Evolutionary conservation across 2,888 invertebrate species (phyloP).

Genomic region (Eupithecia exiguata): DNA sequence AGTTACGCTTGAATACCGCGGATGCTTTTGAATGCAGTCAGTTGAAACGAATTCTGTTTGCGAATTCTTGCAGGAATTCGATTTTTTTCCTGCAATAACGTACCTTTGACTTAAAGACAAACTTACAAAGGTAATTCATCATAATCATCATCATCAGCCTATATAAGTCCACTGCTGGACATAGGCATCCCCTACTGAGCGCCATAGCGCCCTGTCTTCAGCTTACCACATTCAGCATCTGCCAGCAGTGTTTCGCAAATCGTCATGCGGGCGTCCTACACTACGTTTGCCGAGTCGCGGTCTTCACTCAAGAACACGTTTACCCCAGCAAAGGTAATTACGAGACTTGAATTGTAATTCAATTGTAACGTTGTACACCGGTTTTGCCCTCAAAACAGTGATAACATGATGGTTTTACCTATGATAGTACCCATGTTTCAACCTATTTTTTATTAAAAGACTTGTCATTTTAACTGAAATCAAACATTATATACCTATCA

Average conservation of each 20-base stretch:
- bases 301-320: too few species aligned
- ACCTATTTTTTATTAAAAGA: not conserved
- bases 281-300: too few species aligned
- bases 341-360: too few species aligned
- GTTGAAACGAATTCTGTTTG: not conserved
- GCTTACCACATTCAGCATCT: too few species aligned
- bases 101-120: not conserved
- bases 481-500: not conserved
- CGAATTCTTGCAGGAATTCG: not conserved
- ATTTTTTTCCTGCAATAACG: not conserved
- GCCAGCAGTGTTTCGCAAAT: too few species aligned
- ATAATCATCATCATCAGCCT: too few species aligned
- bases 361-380: not conserved
- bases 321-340: too few species aligned
- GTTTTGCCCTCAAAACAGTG: not conserved
- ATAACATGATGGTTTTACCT: not conserved
- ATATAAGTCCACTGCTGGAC: too few species aligned
- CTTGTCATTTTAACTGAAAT: not conserved
- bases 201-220: too few species aligned
- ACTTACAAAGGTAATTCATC: not conserved
- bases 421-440: not conserved
- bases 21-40: not conserved
- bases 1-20: slow-evolving; percentile 1
- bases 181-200: too few species aligned
- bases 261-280: too few species aligned